These are phyloP conservation scores for Phalacrocorax pelagicus DNA, from an alignment of 2,113 vertebrate genomes.

Conservation along the genomic window DNA sequence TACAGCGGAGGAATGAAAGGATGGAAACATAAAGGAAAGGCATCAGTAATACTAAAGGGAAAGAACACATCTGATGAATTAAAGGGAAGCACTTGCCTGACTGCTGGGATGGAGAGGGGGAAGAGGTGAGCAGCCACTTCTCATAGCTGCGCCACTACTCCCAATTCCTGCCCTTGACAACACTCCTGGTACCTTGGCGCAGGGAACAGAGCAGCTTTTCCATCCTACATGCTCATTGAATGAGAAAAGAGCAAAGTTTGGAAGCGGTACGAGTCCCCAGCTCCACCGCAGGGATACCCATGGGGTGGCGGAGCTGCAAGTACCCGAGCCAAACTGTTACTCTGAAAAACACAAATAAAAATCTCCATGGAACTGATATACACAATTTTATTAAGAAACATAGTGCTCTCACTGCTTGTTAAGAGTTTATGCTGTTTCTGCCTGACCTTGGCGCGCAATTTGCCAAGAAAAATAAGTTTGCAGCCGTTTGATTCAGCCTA, in stretches of 20 bases:
- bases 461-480: neutral
- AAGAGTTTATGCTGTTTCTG: neutral
- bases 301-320: fast-evolving
- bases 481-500: neutral
- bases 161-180: neutral
- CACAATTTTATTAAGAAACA: neutral
- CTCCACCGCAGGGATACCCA: neutral
- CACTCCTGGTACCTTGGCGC: fast-evolving
- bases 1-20: neutral
- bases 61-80: neutral
- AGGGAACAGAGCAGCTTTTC: neutral
- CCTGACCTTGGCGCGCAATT: neutral
- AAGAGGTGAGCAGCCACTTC: neutral
- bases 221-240: neutral
- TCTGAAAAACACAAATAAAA: neutral
- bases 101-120: neutral
- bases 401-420: neutral
- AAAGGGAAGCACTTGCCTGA: neutral
- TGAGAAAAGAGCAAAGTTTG: neutral
- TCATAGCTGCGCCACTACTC: neutral
- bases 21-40: neutral
- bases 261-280: neutral
- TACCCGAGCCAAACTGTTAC: neutral
- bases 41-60: neutral
- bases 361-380: neutral